Percentiles rank a stretch among this genome's conserved stretches.
Evolutionary conservation across 2,113 vertebrate genomes (phyloP).

Genomic region (Copsychus sechellarum): DNA sequence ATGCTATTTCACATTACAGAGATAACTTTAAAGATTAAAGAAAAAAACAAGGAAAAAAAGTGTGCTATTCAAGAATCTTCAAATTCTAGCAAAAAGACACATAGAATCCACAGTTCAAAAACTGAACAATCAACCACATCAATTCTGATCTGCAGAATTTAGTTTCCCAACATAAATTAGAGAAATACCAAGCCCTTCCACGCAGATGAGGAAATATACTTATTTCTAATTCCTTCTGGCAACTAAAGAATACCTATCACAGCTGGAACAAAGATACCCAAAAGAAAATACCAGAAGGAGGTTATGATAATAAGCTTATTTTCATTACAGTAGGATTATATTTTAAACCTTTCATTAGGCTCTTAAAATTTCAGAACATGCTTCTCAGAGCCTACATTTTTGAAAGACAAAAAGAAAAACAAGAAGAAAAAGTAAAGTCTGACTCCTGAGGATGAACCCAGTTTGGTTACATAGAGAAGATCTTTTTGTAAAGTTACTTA

Average conservation of each 20-base stretch:
- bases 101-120: not conserved
- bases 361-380: conserved; percentile 27
- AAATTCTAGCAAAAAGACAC: not conserved
- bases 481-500: not conserved
- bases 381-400: not conserved
- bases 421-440: not conserved
- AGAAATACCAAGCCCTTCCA: not conserved
- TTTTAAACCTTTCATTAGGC: conserved; percentile 36
- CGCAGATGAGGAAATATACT: not conserved
- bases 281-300: conserved; percentile 39
- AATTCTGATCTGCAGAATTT: not conserved
- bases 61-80: not conserved
- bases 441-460: not conserved
- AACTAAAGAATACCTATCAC: not conserved
- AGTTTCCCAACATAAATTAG: not conserved
- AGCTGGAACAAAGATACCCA: not conserved
- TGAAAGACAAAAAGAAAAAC: conserved; percentile 36
- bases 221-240: conserved; percentile 12
- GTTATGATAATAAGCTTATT: conserved; percentile 24
- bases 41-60: fast-evolving
- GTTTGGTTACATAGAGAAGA: not conserved
- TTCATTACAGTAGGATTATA: conserved; percentile 43
- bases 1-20: not conserved
- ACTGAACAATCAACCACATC: not conserved
- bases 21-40: not conserved